Evolutionary conservation across 2,797 vertebrate species (phyloP).

Genomic region (Pyrocephalus nanus): DNA sequence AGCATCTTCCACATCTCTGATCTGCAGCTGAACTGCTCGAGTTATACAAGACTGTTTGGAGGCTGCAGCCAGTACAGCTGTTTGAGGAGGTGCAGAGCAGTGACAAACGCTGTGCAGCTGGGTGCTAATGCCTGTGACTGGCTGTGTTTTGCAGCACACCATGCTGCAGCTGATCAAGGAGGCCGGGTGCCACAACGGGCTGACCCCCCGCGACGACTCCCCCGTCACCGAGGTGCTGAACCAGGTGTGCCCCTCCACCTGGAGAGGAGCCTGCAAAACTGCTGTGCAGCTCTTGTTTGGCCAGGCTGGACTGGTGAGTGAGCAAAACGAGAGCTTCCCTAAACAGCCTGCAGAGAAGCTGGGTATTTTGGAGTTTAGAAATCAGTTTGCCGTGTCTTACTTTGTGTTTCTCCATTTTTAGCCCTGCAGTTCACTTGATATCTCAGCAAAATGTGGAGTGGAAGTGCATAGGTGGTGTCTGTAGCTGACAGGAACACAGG

Average conservation of each 20-base stretch:
- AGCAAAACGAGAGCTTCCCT: background rate
- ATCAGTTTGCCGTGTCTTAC: background rate
- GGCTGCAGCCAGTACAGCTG: background rate
- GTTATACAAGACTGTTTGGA: background rate
- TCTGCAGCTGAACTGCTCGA: background rate
- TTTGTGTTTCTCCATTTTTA: background rate
- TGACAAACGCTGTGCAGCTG: background rate
- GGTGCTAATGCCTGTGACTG: background rate
- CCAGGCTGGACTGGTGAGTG: conserved; percentile 96
- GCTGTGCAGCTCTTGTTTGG: conserved; percentile 97
- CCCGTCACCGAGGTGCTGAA: conserved; percentile 95
- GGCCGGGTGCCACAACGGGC: conserved; percentile 89
- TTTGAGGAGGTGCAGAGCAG: background rate
- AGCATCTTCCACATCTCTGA: background rate
- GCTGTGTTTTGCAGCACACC: conserved; percentile 81
- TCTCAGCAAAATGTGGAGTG: background rate
- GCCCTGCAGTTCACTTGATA: background rate
- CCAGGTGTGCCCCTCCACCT: conserved; percentile 97
- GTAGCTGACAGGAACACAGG: background rate
- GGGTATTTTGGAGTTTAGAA: background rate
- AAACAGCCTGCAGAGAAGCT: background rate
- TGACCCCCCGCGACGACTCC: conserved; percentile 87
- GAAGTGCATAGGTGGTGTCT: background rate
- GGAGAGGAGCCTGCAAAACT: conserved; percentile 98
- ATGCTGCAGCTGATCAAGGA: conserved; percentile 97